Evolutionary conservation across 1,140 invertebrate species (phyloP).

Genomic region (Drosophila biarmipes): DNA sequence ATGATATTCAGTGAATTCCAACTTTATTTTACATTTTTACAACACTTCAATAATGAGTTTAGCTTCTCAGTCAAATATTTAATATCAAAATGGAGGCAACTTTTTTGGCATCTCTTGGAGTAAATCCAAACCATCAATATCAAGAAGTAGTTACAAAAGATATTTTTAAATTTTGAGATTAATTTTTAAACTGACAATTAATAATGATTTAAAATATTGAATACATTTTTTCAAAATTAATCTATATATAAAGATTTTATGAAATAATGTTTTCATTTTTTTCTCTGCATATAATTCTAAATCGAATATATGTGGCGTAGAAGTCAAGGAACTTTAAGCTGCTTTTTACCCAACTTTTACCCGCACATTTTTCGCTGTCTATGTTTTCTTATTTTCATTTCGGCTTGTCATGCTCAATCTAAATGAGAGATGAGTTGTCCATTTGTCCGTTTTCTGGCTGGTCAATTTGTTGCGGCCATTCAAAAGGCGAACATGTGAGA

Average conservation of each 20-base stretch:
- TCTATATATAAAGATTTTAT: neutral
- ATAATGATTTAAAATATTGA: too few species aligned
- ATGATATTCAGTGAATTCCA: constrained; percentile 2
- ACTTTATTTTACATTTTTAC: constrained; percentile 5
- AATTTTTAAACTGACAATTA: too few species aligned
- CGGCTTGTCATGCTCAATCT: constrained; percentile 63
- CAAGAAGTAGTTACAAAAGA: neutral
- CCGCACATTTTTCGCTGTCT: constrained; percentile 32
- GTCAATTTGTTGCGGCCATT: constrained; percentile 46
- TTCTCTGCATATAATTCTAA: neutral
- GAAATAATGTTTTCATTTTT: neutral
- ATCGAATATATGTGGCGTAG: constrained; percentile 23
- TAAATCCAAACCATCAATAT: neutral
- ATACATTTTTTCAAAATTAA: too few species aligned
- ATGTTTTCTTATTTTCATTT: constrained; percentile 40
- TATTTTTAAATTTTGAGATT: too few species aligned
- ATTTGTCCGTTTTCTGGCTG: constrained; percentile 28
- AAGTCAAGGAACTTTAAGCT: constrained; percentile 78
- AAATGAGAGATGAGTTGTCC: constrained; percentile 64
- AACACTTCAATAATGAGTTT: constrained; percentile 1
- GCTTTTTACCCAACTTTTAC: constrained; percentile 65
- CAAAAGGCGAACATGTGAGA: constrained; percentile 43
- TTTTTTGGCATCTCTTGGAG: neutral
- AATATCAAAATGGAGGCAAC: neutral
- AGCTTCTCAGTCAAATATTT: neutral